Base-by-base conservation (phyloP, 1,140 invertebrate species). In the Drepana arcuata region DNA sequence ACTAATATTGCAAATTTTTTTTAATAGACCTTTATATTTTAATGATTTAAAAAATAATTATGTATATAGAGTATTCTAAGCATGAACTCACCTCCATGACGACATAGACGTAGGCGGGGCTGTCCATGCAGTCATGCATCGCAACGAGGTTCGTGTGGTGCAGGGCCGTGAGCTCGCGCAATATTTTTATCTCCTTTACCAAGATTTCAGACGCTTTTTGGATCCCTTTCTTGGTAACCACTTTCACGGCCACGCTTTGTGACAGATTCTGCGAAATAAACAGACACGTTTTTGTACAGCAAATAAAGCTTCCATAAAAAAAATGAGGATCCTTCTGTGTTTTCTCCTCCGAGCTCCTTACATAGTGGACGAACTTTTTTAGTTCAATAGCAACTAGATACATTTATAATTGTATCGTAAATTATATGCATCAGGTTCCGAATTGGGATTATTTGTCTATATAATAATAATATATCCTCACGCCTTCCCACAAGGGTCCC, bases 101-200 rank as follows among this genome's bases (percentile, higher is more conserved):
- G 48, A 99, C 89, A 86, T 94, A 98, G 40, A 99, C 96, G 87
- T 97, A 92, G 56, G 93, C 90, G 54, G 91, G 86, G 35, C 94
- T 96, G 87, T 99, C 96, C 87, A 98, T 97, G 84, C 96, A 99
- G 84, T 99, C 96, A 63, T 98, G 87, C 38, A 99, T 87, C 7
- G 94, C 94, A 16, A 99, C 98, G 50, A 99, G 94, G 89, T 99
- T 99, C 68, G 98, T 95, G 88, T 99, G 97, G 77, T 99, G 94
- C 29, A 99, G 86, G 71, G 95, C 93, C 16, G 96, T 98, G 55
- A 99, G 80, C 84, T 99, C 97, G 89, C 98, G 97, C 16, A 99
- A 86, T 69, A 99, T 99, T 84, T 98, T 98, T 29, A 99, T 99
- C 86, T 99, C 98, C 73, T 99, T 99, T 29, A 95, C 95, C 2